Base-by-base conservation (phyloP, 2,888 invertebrate genomes). In the Epinotia bilunana region DNA sequence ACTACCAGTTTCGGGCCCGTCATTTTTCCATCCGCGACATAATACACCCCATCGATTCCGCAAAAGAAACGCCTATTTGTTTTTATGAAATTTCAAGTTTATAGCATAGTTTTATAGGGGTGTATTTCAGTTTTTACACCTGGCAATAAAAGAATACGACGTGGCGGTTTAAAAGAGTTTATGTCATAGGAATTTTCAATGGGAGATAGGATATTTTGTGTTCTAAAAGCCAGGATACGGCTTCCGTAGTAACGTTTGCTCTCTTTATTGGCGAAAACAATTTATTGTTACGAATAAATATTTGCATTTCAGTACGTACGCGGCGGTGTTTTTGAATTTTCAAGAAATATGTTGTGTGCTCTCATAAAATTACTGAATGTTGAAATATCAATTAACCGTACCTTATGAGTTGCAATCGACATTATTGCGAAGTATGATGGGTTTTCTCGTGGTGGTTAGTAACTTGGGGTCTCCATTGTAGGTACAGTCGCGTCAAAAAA, bases 111-210 rank as follows among this genome's bases (percentile, higher is more conserved):
- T 89, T 89, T 86, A 82, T 87, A 80, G 80, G 77, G 85, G 84
- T 88, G 87, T 87, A 87, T 89, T 88, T 87, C 84, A 86, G 84
- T 86, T 83, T 88, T 88, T 87, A 87, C 83, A 88, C 86, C 83
- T 83, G 81, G 71, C 78, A 80, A 83, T 84, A 85, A 86, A 84
- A 84, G 79, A 73, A 72, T 79, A 73, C 69, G n/a, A 28, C 43
- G 46, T 68, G 20, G 28, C 13, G 13, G 16, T 2, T 9, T n/a
- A 20, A 46, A 43, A 58, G 43, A 9, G 43, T 20, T 4, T 46
- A 46, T 23, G 43, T 39, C 1, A 23, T 16, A 58, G 43, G n/a
- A 13, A 23, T 5, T 43, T 16, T 43, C 58, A n/a, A 13, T 46
- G 58, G 13, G 3, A 13, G 39, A 58, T 58, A 46, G 0, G 43